These are phyloP conservation scores for Gryon sp. DNA, from an alignment of 1,140 invertebrate species.

Conservation along the genomic window DNA sequence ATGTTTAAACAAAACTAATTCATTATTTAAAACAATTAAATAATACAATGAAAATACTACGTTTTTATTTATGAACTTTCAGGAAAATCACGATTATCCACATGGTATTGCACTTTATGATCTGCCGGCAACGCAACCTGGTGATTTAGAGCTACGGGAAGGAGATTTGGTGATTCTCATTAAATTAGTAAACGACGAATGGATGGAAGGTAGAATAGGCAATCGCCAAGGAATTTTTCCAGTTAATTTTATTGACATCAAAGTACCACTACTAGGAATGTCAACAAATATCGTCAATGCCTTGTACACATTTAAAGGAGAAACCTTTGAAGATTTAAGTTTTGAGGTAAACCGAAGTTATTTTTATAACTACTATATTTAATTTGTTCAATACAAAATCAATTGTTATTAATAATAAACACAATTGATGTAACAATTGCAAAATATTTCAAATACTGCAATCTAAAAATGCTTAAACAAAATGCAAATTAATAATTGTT, in stretches of 20 bases:
- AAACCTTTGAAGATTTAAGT: slow-evolving; percentile 81
- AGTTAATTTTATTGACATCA: slow-evolving; percentile 87
- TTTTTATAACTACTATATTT: neutral
- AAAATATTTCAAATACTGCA: too few relatives aligned
- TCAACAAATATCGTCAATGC: slow-evolving; percentile 78
- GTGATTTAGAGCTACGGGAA: slow-evolving; percentile 87
- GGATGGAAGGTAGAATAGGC: slow-evolving; percentile 85
- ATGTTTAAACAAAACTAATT: too few relatives aligned
- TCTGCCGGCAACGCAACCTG: slow-evolving; percentile 84
- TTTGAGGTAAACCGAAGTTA: slow-evolving; percentile 77
- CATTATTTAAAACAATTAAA: too few relatives aligned
- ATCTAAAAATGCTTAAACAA: too few relatives aligned
- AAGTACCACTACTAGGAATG: slow-evolving; percentile 83
- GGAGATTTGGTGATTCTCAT: slow-evolving; percentile 85
- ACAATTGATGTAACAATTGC: too few relatives aligned
- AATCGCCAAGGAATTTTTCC: slow-evolving; percentile 90
- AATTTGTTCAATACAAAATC: slow-evolving; percentile 1
- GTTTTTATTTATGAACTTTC: slow-evolving; percentile 49
- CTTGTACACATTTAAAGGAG: slow-evolving; percentile 83
- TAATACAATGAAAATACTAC: neutral
- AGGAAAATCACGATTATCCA: slow-evolving; percentile 76
- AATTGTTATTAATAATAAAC: too few relatives aligned
- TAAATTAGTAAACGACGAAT: slow-evolving; percentile 86
- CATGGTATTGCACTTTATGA: slow-evolving; percentile 88
- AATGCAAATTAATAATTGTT: too few relatives aligned